Evolutionary conservation across 2,113 vertebrate genomes (phyloP), one percentile per base, ranked within the genome.

Genomic region (Sapajus apella): DNA sequence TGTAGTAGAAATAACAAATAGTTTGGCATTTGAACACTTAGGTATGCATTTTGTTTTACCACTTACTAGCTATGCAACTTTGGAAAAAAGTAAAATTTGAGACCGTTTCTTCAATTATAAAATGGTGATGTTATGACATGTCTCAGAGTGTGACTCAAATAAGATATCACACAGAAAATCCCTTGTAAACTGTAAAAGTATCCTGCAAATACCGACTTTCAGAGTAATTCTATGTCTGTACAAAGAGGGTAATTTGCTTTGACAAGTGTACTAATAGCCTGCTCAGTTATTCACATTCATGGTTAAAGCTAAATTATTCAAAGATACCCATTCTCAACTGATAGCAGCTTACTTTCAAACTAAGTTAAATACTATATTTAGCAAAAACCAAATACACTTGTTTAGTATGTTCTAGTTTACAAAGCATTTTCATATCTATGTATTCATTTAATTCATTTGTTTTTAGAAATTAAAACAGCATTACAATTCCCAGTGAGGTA

Each of bases 391-490:
- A 87, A 77, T 21, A 90, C 6, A 95, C 17, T 82, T 95, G 23
- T 52, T 97, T 92, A 87, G 66, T 43, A 73, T 87, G 30, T 91
- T 80, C 87, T 3, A 80, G 64, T 80, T 90, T 77, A 95, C 37
- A 87, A 79, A 52, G 35, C 30, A 90, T 85, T 91, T 96, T 68
- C 82, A 14, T 83, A 94, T 16, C 83, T 58, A 79, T 58, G 79
- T 89, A 88, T 72, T 96, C 85, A 95, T 25, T 94, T 92, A 95
- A 92, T 83, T 84, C 45, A 92, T 10, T 2, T 87, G 91, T 87
- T 30, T 55, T 97, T 55, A 72, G 37, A 87, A 93, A 90, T 83
- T 79, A 92, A 95, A 95, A 66, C 43, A 72, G 50, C 40, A 56
- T 83, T 90, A 87, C 17, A 90, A 80, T 37, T 87, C 43, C 81